These are phyloP conservation scores for Masnerella sp. DNA, from an alignment of 2,888 invertebrate species.

Conservation along the genomic window DNA sequence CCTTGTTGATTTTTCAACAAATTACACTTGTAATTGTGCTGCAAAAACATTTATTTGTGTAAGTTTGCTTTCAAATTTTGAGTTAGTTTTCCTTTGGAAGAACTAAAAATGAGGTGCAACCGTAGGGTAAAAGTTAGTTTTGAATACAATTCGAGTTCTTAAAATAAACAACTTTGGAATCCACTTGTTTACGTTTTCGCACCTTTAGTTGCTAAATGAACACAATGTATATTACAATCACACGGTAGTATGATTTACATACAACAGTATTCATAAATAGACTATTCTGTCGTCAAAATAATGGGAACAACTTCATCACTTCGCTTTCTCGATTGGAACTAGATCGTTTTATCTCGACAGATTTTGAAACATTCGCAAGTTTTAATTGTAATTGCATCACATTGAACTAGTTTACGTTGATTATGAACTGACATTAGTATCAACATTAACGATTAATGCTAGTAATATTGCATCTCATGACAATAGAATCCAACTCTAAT, in stretches of 20 bases:
- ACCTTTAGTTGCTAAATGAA: no score
- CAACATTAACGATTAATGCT: no score
- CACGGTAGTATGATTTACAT: not conserved
- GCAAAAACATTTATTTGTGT: not conserved
- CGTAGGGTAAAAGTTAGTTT: no score
- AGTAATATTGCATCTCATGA: no score
- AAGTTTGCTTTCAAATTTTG: no score
- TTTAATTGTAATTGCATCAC: constrained; percentile 9
- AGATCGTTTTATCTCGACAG: not conserved
- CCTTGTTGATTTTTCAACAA: not conserved
- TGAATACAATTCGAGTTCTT: no score
- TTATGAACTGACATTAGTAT: constrained; percentile 13
- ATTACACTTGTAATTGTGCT: not conserved
- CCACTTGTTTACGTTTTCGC: no score
- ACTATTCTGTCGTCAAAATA: not conserved
- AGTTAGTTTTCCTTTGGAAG: no score
- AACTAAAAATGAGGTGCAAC: no score
- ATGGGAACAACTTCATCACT: not conserved
- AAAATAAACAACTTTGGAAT: no score
- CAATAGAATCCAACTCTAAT: no score
- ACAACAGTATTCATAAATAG: not conserved
- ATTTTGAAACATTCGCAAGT: constrained; percentile 8
- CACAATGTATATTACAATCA: not conserved
- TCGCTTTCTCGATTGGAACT: not conserved
- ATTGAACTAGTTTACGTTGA: not conserved